These are phyloP conservation scores for Andrena minutula DNA, from an alignment of 2,888 invertebrate genomes.

Conservation along the genomic window DNA sequence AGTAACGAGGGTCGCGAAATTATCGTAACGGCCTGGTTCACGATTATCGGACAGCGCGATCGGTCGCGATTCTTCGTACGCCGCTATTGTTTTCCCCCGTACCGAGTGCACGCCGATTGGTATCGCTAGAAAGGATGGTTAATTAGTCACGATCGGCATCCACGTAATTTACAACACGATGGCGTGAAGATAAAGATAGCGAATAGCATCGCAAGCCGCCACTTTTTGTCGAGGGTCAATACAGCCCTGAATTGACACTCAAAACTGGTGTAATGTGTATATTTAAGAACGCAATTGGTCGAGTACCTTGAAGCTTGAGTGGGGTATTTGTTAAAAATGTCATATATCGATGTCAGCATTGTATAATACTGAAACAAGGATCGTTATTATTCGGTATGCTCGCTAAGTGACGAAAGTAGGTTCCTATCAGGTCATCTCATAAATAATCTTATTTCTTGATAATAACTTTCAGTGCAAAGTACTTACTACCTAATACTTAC, in stretches of 20 bases:
- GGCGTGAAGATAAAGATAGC: conserved; percentile 60
- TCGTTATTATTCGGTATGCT: too few species aligned
- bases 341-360: too few species aligned
- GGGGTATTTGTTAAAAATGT: too few species aligned
- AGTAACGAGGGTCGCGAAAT: conserved; percentile 73
- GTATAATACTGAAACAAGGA: too few species aligned
- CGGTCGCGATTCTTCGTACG: conserved; percentile 70
- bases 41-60: conserved; percentile 65
- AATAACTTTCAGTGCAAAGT: too few species aligned
- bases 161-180: conserved; percentile 66
- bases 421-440: too few species aligned
- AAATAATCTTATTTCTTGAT: too few species aligned
- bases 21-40: conserved; percentile 61
- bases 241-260: neutral
- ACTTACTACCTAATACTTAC: too few species aligned
- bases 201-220: conserved; percentile 46
- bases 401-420: too few species aligned
- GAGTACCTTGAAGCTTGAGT: too few species aligned
- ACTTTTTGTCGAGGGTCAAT: conserved; percentile 55
- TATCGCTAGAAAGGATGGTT: conserved; percentile 67
- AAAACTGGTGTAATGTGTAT: too few species aligned
- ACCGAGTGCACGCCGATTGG: conserved; percentile 61
- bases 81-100: conserved; percentile 67
- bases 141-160: conserved; percentile 75
- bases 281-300: too few species aligned